Evolutionary conservation across 2,113 vertebrate genomes (phyloP).

Genomic region (Sigmodon hispidus): DNA sequence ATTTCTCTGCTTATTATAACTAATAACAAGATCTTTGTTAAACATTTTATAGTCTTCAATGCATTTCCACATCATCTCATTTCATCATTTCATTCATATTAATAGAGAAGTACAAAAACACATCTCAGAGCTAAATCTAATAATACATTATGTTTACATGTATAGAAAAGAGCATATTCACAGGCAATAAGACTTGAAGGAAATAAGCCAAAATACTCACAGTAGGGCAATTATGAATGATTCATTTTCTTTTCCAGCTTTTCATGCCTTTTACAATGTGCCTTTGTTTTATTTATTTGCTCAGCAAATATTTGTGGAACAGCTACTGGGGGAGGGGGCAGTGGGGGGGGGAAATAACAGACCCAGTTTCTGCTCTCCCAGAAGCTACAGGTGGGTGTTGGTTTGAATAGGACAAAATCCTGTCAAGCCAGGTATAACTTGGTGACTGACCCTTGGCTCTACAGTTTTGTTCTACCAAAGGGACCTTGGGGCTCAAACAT

Average conservation of each 20-base stretch:
- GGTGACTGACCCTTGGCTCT: no score
- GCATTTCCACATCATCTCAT: conserved; percentile 71
- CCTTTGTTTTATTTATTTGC: conserved; percentile 53
- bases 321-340: neutral
- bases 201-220: conserved; percentile 73
- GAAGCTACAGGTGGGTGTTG: neutral
- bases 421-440: neutral
- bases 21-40: conserved; percentile 77
- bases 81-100: conserved; percentile 78
- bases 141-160: conserved; percentile 77
- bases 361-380: neutral
- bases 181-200: conserved; percentile 68
- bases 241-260: conserved; percentile 62
- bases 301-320: conserved; percentile 51
- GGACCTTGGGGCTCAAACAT: neutral
- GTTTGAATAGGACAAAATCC: neutral
- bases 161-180: conserved; percentile 77
- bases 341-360: neutral
- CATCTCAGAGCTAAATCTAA: conserved; percentile 76
- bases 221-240: conserved; percentile 64
- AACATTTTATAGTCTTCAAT: conserved; percentile 76
- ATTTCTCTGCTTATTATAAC: conserved; percentile 70
- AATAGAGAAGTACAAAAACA: conserved; percentile 79
- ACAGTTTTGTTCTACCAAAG: neutral
- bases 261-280: neutral